Evolutionary conservation across 2,797 vertebrate genomes (phyloP).

Genomic region (Pangasius djambal): DNA sequence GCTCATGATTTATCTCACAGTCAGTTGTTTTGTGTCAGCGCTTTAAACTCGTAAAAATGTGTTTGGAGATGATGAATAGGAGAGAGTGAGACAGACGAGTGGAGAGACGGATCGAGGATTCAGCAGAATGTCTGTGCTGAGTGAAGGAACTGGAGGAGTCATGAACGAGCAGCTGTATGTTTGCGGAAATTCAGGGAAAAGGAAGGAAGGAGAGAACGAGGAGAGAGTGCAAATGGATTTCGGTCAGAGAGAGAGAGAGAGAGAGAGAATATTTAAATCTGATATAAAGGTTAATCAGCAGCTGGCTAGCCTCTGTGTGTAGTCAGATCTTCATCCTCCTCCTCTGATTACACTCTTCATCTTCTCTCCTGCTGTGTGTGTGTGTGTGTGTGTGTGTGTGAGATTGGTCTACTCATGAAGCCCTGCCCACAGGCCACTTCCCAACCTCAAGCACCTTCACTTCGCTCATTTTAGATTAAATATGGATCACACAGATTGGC

Average conservation of each 20-base stretch:
- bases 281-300: background rate
- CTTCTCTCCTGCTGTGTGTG: background rate
- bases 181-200: background rate
- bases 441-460: background rate
- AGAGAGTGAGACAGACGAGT: background rate
- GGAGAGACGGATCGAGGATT: background rate
- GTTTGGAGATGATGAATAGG: background rate
- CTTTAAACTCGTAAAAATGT: background rate
- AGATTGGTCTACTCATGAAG: background rate
- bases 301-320: background rate
- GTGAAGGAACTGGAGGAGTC: background rate
- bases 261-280: background rate
- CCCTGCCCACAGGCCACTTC: background rate
- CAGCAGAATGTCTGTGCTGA: conserved; percentile 5
- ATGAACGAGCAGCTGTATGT: background rate
- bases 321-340: background rate
- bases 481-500: background rate
- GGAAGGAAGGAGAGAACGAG: background rate
- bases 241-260: background rate
- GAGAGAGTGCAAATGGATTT: background rate
- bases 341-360: background rate
- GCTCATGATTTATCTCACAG: background rate
- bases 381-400: background rate
- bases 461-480: background rate
- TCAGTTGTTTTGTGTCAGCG: background rate